Evolutionary conservation across 2,888 invertebrate genomes (phyloP).

Genomic region (Agonopterix alstromeriana): DNA sequence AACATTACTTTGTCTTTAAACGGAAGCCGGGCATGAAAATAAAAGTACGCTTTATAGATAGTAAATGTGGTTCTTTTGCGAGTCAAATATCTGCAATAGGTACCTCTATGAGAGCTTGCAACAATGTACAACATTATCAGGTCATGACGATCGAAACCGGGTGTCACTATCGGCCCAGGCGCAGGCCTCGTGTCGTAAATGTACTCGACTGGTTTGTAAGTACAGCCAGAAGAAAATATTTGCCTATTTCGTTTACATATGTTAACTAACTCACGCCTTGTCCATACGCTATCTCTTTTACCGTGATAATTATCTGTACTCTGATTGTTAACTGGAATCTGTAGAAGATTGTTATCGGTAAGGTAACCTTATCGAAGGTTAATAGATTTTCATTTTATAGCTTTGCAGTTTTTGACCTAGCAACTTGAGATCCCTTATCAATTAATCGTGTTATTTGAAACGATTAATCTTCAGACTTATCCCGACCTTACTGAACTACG

Average conservation of each 20-base stretch:
- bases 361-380: too few relatives aligned
- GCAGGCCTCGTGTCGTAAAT: constrained; percentile 25
- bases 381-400: too few relatives aligned
- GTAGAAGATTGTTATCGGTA: too few relatives aligned
- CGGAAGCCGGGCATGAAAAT: too few relatives aligned
- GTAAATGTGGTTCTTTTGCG: background rate
- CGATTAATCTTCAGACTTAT: background rate
- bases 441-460: too few relatives aligned
- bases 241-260: constrained; percentile 1
- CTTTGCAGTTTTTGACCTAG: too few relatives aligned
- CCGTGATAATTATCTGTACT: too few relatives aligned
- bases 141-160: constrained; percentile 43
- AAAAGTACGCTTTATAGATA: too few relatives aligned
- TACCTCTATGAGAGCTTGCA: constrained; percentile 7
- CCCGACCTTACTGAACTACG: constrained; percentile 23
- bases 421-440: too few relatives aligned
- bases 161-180: constrained; percentile 38
- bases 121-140: constrained; percentile 35
- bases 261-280: constrained; percentile 1
- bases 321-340: too few relatives aligned
- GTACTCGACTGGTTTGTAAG: constrained; percentile 19
- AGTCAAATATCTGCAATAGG: background rate
- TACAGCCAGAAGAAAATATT: background rate
- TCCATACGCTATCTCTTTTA: too few relatives aligned
- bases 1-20: too few relatives aligned